Base-by-base conservation (phyloP, 1,140 invertebrate species). In the Andrena cerasifolii region DNA sequence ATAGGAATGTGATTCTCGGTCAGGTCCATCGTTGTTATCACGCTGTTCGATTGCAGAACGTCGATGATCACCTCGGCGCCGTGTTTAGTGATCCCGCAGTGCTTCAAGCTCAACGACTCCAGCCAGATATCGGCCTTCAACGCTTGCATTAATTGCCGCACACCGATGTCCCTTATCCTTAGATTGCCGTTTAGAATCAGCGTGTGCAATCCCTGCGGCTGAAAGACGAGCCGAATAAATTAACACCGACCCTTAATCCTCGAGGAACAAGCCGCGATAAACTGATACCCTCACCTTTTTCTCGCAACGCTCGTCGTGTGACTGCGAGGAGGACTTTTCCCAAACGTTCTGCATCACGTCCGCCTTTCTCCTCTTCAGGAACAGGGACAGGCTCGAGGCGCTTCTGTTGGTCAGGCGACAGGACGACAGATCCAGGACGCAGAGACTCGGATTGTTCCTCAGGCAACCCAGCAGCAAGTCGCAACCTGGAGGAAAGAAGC, bases 61-160 rank as follows among this genome's bases (percentile, higher is more conserved):
- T 68, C 54, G 3, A 81, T 58, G 10, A 81, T 54, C n/a, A 63
- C 45, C 21, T 83, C 56, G 16, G 56, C 86, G 51, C 84, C 78
- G 0, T 26, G 66, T 58, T 73, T 73, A 4, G 75, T 80, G 2
- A 87, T 56, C 0, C 84, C 86, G n/a, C 86, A 88, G 21, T 12
- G 58, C 28, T 68, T 78, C 24, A 88, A 2, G 7, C 66, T 75
- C 40, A 88, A 62, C 3, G 54, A 72, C 53, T 59, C 86, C 31
- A 88, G 10, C 79, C 79, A 87, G 14, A 76, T 80, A 43, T 88
- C 78, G 33, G 68, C 70, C 28, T 79, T 82, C 18, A 87, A 73
- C 0, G 49, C 53, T 6, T 56, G 8, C n/a, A 45, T 49, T 47
- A 88, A 68, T 14, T 68, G 68, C 3, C 36, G 45, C 0, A 87